These are phyloP conservation scores for Drosophila tani DNA, from an alignment of 1,140 invertebrate genomes.

Conservation along the genomic window DNA sequence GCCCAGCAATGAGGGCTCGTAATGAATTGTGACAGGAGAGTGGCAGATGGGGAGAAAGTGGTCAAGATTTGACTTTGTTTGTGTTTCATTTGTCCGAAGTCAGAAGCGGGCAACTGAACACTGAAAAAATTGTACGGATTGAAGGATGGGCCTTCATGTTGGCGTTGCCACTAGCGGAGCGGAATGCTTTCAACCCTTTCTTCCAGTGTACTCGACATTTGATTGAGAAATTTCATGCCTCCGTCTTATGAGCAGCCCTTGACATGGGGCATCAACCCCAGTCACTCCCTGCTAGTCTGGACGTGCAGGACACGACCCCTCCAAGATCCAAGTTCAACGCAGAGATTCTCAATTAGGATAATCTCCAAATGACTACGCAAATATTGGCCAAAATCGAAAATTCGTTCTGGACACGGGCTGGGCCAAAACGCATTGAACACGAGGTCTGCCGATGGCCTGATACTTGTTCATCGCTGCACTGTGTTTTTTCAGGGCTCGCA, in stretches of 20 bases:
- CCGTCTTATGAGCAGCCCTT: conserved; percentile 35
- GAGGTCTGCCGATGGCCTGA: conserved; percentile 17
- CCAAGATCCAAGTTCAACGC: conserved; percentile 20
- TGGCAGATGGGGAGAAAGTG: conserved; percentile 40
- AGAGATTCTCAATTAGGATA: conserved; percentile 84
- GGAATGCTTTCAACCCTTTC: background rate
- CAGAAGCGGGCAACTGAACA: background rate
- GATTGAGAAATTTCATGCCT: conserved; percentile 55
- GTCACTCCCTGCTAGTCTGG: conserved; percentile 18
- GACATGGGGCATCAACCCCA: conserved; percentile 34
- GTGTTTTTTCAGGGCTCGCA: conserved; percentile 55
- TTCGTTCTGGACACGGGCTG: conserved; percentile 60
- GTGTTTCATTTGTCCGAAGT: conserved; percentile 53
- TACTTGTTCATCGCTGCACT: conserved; percentile 23
- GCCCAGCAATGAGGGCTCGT: conserved; percentile 35
- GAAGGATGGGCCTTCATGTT: too few relatives aligned
- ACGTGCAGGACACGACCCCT: background rate
- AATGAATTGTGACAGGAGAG: conserved; percentile 71
- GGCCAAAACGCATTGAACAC: conserved; percentile 53
- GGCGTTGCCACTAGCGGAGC: too few relatives aligned
- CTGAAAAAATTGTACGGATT: background rate
- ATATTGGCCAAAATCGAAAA: conserved; percentile 83
- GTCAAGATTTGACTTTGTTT: conserved; percentile 65
- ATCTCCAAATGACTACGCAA: conserved; percentile 83
- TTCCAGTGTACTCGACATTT: conserved; percentile 42